Evolutionary conservation across 1,140 invertebrate species (phyloP).

Genomic region (Acromyrmex echinatior): DNA sequence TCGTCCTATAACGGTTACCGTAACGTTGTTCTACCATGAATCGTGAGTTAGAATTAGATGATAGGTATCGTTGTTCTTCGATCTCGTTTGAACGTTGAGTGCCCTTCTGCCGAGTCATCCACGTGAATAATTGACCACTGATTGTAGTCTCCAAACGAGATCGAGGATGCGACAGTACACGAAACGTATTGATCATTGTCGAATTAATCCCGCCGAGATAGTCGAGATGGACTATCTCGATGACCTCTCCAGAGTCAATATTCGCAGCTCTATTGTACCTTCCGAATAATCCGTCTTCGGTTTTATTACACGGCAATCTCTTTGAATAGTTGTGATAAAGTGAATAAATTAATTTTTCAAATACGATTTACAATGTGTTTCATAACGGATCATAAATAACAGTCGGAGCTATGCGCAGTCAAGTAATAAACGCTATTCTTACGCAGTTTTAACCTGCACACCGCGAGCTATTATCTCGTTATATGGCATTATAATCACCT

Average conservation of each 20-base stretch:
- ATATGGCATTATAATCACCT: slow-evolving; percentile 57
- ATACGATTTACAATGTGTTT: neutral
- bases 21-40: slow-evolving; percentile 49
- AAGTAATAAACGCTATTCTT: slow-evolving; percentile 24
- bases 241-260: slow-evolving; percentile 60
- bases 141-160: slow-evolving; percentile 45
- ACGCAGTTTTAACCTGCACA: slow-evolving; percentile 21
- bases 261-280: slow-evolving; percentile 64
- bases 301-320: neutral
- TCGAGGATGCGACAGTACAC: slow-evolving; percentile 64
- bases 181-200: slow-evolving; percentile 73
- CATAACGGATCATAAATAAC: neutral
- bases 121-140: slow-evolving; percentile 70
- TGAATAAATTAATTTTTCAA: slow-evolving; percentile 22
- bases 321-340: slow-evolving; percentile 5
- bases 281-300: slow-evolving; percentile 47
- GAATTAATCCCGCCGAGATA: slow-evolving; percentile 57
- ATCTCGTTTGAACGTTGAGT: slow-evolving; percentile 47
- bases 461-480: slow-evolving; percentile 46
- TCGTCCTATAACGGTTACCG: slow-evolving; percentile 28
- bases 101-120: slow-evolving; percentile 62
- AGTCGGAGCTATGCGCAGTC: neutral
- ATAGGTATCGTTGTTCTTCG: slow-evolving; percentile 68
- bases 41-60: slow-evolving; percentile 68
- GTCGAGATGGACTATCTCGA: slow-evolving; percentile 58